Conservation (phyloP, 2,797 vertebrate genomes). For the Taeniopygia guttata region DNA sequence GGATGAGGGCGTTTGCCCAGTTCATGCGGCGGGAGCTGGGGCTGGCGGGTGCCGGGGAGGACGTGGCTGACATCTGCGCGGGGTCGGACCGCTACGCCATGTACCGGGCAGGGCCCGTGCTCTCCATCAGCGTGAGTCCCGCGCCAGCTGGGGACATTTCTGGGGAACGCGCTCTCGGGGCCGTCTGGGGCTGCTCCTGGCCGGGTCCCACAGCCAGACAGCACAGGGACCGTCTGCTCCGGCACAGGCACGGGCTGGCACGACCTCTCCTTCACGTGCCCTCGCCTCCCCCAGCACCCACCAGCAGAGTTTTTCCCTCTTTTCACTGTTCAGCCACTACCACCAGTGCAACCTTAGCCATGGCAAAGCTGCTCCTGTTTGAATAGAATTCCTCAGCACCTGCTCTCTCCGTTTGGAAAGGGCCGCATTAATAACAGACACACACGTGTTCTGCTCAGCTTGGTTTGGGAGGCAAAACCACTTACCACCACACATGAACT, state of each 20-base stretch:
- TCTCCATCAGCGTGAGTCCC: conserved; percentile 83
- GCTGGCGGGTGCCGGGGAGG: conserved; percentile 68
- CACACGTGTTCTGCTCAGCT: background rate
- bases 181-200: background rate
- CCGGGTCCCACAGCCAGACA: background rate
- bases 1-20: conserved; percentile 87
- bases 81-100: conserved; percentile 86
- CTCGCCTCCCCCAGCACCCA: rapidly evolving
- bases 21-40: conserved; percentile 83
- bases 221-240: background rate
- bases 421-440: rapidly evolving
- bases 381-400: rapidly evolving
- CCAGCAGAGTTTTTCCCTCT: rapidly evolving
- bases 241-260: rapidly evolving
- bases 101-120: conserved; percentile 86
- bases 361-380: background rate
- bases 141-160: too few relatives aligned
- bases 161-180: rapidly evolving
- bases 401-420: rapidly evolving
- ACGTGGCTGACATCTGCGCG: conserved; percentile 81
- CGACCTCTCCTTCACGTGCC: rapidly evolving
- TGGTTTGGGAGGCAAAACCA: background rate
- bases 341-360: background rate
- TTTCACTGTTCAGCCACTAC: background rate
- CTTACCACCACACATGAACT: background rate